Percentiles rank a stretch among this genome's conserved stretches.
phyloP scores from a whole-genome alignment of 2,113 vertebrate species.

The Apteryx mantelli region DNA sequence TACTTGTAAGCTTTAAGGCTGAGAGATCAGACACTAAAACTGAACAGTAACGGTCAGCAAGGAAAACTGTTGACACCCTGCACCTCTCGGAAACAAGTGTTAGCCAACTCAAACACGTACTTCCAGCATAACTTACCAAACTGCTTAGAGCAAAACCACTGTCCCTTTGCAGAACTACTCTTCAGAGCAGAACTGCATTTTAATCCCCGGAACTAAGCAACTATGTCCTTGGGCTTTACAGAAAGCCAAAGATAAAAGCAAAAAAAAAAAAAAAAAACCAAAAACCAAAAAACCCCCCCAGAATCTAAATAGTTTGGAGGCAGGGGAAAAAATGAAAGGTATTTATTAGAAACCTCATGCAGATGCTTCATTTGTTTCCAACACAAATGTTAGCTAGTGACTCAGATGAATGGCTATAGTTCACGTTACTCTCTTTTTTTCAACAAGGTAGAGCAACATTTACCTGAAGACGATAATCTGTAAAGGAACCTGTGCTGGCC shows the following conservation, averaged over 20 bases:
- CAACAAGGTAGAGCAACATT: not conserved
- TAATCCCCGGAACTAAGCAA: not conserved
- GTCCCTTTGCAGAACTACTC: not conserved
- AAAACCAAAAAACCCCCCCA: too few species aligned
- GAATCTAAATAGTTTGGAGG: not conserved
- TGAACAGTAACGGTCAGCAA: too few species aligned
- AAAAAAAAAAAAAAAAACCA: not conserved
- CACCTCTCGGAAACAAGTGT: too few species aligned
- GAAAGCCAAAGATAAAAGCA: not conserved
- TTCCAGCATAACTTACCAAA: too few species aligned
- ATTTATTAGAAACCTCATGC: not conserved
- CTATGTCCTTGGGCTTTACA: not conserved
- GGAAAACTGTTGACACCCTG: too few species aligned
- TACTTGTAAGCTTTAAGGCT: too few species aligned
- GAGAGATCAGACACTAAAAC: too few species aligned
- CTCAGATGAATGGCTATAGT: not conserved
- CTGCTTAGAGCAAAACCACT: too few species aligned
- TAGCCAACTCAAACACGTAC: too few species aligned
- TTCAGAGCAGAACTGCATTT: not conserved
- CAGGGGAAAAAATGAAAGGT: not conserved
- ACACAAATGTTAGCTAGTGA: not conserved
- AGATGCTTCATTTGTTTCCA: not conserved
- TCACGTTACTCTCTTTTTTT: not conserved
- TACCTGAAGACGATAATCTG: accelerated
- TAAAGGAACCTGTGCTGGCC: too few species aligned